phyloP scores from a whole-genome alignment of 2,797 vertebrate species.

The Picus viridis region DNA sequence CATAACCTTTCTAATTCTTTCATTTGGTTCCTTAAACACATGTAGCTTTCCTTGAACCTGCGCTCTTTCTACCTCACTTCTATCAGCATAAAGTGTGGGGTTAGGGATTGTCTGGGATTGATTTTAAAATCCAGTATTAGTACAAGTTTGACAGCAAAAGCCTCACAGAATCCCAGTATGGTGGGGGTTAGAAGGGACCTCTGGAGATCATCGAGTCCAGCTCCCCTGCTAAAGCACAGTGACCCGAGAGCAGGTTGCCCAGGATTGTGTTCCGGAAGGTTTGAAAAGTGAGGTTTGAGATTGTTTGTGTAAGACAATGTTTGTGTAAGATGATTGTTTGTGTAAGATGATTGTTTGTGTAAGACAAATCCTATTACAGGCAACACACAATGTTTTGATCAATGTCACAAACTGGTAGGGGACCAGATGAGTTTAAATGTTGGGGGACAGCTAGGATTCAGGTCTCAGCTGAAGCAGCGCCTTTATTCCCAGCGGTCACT shows the following conservation, averaged over 20 bases:
- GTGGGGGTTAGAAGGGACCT: too few relatives aligned
- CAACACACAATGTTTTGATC: not conserved
- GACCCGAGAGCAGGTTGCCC: too few relatives aligned
- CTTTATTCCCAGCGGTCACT: not conserved
- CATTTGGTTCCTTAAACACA: not conserved
- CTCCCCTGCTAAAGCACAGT: too few relatives aligned
- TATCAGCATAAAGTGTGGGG: not conserved
- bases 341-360: not conserved
- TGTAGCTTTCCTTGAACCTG: not conserved
- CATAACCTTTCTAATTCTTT: not conserved
- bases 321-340: not conserved
- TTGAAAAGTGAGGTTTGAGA: too few relatives aligned
- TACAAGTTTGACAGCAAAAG: not conserved
- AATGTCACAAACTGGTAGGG: not conserved
- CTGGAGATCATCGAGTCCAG: too few relatives aligned
- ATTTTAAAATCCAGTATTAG: not conserved
- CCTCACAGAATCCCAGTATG: too few relatives aligned
- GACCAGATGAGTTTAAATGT: not conserved
- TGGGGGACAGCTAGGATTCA: not conserved
- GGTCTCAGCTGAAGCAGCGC: not conserved
- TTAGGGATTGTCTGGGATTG: not conserved
- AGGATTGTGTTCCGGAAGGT: too few relatives aligned
- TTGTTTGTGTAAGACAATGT: not conserved
- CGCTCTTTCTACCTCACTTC: not conserved
- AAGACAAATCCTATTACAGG: not conserved